Conservation (phyloP, 2,888 invertebrate species). For the Netelia fuscicornis region DNA sequence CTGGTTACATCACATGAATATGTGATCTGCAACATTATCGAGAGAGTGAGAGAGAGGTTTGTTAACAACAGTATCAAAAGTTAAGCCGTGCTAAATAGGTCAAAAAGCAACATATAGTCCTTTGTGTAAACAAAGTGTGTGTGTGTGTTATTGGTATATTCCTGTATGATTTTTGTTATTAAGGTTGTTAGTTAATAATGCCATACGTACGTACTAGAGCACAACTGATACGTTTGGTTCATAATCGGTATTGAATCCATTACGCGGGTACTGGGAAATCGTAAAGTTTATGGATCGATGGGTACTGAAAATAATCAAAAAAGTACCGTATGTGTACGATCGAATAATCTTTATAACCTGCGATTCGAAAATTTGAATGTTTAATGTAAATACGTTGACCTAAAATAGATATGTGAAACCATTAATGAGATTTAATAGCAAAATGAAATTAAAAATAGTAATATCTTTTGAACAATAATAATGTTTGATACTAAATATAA, state of each 20-base stretch:
- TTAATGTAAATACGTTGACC: neutral
- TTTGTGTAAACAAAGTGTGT: no score
- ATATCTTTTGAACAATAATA: no score
- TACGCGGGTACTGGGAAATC: neutral
- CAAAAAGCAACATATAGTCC: constrained; percentile 18
- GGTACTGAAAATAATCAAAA: neutral
- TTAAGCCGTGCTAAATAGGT: constrained; percentile 3
- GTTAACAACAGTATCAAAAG: constrained; percentile 39
- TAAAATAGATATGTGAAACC: neutral
- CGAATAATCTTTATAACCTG: neutral
- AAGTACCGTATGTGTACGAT: neutral
- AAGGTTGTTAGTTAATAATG: constrained; percentile 48
- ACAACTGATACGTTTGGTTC: constrained; percentile 1
- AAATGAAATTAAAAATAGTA: no score
- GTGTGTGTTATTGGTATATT: neutral
- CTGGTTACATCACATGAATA: constrained; percentile 12
- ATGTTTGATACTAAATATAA: no score
- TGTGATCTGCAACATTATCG: constrained; percentile 25
- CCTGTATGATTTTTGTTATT: constrained; percentile 17
- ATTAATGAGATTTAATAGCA: no score
- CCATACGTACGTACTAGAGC: constrained; percentile 18
- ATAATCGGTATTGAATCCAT: constrained; percentile 46
- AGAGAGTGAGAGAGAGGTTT: constrained; percentile 27
- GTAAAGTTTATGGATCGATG: neutral
- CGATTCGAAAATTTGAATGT: neutral